Percentiles rank a stretch among this genome's conserved stretches.
Conservation (phyloP, 1,140 invertebrate species). For the Drosophila busckii region DNA sequence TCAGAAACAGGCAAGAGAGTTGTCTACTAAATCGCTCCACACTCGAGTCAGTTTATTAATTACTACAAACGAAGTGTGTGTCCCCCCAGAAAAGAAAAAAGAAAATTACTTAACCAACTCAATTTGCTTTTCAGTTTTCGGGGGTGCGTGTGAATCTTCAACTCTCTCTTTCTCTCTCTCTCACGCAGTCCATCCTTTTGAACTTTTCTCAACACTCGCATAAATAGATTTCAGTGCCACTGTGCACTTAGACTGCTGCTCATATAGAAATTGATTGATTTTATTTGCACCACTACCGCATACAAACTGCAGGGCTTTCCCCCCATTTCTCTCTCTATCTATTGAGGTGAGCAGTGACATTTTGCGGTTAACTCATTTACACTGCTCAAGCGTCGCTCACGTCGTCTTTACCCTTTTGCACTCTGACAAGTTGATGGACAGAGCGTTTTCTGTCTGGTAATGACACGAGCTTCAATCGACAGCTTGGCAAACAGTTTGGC, state of each 20-base stretch:
- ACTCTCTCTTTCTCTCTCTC: background rate
- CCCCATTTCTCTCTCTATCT: background rate
- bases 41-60: slow-evolving; percentile 66
- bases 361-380: slow-evolving; percentile 72
- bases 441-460: slow-evolving; percentile 22
- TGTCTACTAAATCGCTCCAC: slow-evolving; percentile 63
- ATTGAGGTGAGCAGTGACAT: slow-evolving; percentile 47
- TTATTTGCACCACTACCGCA: slow-evolving; percentile 56
- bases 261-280: slow-evolving; percentile 70
- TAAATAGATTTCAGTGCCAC: slow-evolving; percentile 71
- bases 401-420: slow-evolving; percentile 24
- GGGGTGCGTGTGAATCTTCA: slow-evolving; percentile 19
- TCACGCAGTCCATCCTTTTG: background rate
- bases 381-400: slow-evolving; percentile 30
- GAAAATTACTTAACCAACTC: too few species aligned
- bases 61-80: slow-evolving; percentile 29
- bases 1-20: slow-evolving; percentile 1
- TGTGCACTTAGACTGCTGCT: slow-evolving; percentile 51
- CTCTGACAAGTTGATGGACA: slow-evolving; percentile 16
- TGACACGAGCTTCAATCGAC: slow-evolving; percentile 22
- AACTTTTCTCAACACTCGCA: slow-evolving; percentile 60
- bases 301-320: slow-evolving; percentile 19
- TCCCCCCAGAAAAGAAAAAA: too few species aligned
- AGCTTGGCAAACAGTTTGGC: too few species aligned
- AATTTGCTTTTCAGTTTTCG: slow-evolving; percentile 17